Conservation (phyloP, 2,797 vertebrate genomes). For the Syndactyla subalaris region DNA sequence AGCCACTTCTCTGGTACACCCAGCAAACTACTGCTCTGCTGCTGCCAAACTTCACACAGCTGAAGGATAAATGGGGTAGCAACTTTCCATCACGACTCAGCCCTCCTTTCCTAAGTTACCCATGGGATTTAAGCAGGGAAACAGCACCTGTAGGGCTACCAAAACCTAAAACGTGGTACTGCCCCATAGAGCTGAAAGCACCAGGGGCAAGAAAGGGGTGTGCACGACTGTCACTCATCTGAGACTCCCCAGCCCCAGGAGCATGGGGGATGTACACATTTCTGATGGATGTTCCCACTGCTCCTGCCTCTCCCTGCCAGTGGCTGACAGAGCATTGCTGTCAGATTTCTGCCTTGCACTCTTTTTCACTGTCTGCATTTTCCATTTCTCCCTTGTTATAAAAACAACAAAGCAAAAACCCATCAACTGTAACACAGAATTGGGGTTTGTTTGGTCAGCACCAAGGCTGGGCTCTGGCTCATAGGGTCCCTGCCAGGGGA, state of each 20-base stretch:
- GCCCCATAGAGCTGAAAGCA: background rate
- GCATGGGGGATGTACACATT: background rate
- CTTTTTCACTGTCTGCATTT: background rate
- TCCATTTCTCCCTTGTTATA: conserved; percentile 18
- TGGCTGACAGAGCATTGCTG: background rate
- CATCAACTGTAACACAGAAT: background rate
- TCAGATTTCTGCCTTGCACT: background rate
- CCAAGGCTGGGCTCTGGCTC: background rate
- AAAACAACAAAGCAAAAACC: background rate
- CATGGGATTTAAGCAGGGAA: background rate
- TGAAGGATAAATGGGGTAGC: background rate
- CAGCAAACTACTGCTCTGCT: background rate
- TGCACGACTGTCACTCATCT: background rate
- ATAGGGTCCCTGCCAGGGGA: background rate
- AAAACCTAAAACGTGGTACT: background rate
- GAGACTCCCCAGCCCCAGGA: background rate
- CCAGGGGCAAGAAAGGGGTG: background rate
- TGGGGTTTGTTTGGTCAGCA: background rate
- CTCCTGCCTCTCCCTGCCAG: background rate
- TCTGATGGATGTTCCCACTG: background rate
- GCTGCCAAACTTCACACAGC: background rate
- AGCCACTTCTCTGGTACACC: background rate
- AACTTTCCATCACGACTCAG: background rate
- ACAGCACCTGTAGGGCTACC: background rate
- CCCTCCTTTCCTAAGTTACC: background rate